Evolutionary conservation across 2,797 vertebrate species (phyloP).

Genomic region (Scomberomorus guttatus): DNA sequence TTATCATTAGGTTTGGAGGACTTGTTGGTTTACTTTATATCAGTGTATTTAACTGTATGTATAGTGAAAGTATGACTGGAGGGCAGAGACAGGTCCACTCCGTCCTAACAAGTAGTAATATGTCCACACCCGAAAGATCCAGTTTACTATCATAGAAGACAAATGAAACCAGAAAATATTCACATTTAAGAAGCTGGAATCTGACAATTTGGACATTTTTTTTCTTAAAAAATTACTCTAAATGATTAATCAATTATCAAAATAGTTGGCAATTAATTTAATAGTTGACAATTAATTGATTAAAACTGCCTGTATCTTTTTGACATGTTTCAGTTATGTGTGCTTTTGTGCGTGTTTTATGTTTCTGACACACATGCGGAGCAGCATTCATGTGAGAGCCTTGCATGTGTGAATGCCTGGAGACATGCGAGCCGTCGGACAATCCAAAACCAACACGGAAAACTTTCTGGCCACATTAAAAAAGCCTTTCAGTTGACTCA

Average conservation of each 20-base stretch:
- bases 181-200: too few relatives aligned
- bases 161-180: too few relatives aligned
- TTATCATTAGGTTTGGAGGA: too few relatives aligned
- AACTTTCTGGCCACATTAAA: slow-evolving; percentile 33
- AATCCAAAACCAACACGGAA: slow-evolving; percentile 12
- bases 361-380: not conserved
- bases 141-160: too few relatives aligned
- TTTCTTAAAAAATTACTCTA: too few relatives aligned
- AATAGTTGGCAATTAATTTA: too few relatives aligned
- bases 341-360: not conserved
- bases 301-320: not conserved
- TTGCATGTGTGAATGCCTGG: not conserved
- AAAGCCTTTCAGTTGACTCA: slow-evolving; percentile 37
- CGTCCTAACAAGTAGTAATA: not conserved
- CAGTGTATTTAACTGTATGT: not conserved
- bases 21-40: not conserved
- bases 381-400: not conserved
- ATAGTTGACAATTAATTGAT: too few relatives aligned
- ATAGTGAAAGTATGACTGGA: not conserved
- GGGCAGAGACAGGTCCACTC: not conserved
- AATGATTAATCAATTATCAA: too few relatives aligned
- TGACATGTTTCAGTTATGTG: not conserved
- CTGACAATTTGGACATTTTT: too few relatives aligned
- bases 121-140: too few relatives aligned
- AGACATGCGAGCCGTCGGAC: not conserved